Percentiles rank a stretch among this genome's conserved stretches.
phyloP scores from a whole-genome alignment of 1,140 invertebrate genomes.

The Armadillidium nasatum region DNA sequence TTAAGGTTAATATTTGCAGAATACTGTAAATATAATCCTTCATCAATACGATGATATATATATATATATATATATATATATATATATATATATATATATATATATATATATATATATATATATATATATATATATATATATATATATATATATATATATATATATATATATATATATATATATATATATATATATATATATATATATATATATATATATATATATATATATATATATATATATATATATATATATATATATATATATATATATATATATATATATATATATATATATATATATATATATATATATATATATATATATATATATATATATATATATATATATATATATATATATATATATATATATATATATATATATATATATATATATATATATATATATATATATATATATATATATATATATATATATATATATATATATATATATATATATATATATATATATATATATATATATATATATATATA shows the following conservation, averaged over 20 bases:
- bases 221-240: conserved; percentile 18
- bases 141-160: conserved; percentile 16
- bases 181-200: not conserved
- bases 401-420: not conserved
- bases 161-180: conserved; percentile 16
- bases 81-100: conserved; percentile 17
- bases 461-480: not conserved
- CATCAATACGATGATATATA: no score
- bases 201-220: conserved; percentile 17
- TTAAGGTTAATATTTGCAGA: no score
- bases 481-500: no score
- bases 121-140: conserved; percentile 21
- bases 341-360: conserved; percentile 6
- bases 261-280: conserved; percentile 22
- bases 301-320: not conserved
- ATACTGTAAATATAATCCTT: no score
- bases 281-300: conserved; percentile 20
- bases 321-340: not conserved
- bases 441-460: not conserved
- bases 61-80: conserved; percentile 3
- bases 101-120: conserved; percentile 12
- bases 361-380: not conserved
- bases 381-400: not conserved
- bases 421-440: not conserved
- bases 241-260: conserved; percentile 17